These are phyloP conservation scores for Ahaetulla prasina DNA, from an alignment of 2,113 vertebrate species.

Conservation along the genomic window DNA sequence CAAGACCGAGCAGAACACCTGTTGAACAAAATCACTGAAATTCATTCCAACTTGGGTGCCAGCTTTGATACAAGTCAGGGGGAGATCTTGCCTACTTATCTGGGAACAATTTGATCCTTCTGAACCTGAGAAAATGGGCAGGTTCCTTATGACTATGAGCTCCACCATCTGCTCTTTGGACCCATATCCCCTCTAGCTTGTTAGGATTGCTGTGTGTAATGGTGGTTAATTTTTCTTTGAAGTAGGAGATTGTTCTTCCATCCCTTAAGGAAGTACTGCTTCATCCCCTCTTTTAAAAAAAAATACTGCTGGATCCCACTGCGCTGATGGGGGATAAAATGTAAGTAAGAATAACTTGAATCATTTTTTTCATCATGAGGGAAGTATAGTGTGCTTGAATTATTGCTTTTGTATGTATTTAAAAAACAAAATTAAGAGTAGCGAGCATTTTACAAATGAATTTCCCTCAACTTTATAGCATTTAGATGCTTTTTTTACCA, in stretches of 20 bases:
- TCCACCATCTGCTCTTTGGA: background rate
- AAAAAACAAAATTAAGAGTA: background rate
- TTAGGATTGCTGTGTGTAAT: background rate
- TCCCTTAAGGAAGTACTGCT: background rate
- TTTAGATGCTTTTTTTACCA: background rate
- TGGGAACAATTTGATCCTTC: background rate
- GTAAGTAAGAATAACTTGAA: background rate
- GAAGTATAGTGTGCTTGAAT: background rate
- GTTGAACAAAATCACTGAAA: background rate
- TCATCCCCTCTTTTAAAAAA: background rate
- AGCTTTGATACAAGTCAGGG: background rate
- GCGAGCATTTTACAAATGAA: background rate
- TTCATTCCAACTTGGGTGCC: background rate
- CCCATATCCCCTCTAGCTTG: background rate
- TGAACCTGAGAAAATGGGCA: background rate
- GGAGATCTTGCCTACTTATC: background rate
- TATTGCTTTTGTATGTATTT: background rate
- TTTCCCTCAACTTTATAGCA: background rate
- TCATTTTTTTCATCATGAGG: background rate
- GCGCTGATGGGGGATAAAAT: background rate
- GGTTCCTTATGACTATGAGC: background rate
- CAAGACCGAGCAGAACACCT: no score
- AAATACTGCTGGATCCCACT: background rate
- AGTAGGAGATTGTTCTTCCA: background rate
- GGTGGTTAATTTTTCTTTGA: background rate